phyloP scores from a whole-genome alignment of 2,797 vertebrate genomes.

The Melanotaenia pygmaea region DNA sequence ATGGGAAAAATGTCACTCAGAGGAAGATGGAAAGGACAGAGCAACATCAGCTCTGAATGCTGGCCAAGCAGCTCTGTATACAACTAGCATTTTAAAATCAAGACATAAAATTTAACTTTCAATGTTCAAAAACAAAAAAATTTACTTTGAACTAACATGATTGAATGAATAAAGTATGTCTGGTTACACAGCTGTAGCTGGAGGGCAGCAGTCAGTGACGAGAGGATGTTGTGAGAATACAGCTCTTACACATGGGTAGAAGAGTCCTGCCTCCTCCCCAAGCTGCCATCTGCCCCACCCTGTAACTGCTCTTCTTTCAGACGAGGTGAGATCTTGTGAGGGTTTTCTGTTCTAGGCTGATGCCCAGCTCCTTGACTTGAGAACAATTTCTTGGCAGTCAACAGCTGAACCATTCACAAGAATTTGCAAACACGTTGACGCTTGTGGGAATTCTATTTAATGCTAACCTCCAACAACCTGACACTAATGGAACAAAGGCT shows the following conservation, averaged over 20 bases:
- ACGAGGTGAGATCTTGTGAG: neutral
- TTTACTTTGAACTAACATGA: neutral
- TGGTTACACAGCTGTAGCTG: neutral
- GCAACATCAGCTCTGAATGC: neutral
- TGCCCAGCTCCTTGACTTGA: neutral
- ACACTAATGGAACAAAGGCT: constrained; percentile 10
- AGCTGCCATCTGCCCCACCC: constrained; percentile 7
- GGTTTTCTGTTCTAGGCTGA: neutral
- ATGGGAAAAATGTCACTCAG: neutral
- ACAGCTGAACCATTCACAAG: neutral
- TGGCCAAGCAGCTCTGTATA: neutral
- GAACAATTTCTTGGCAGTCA: neutral
- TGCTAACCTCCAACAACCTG: no score
- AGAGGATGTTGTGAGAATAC: constrained; percentile 11
- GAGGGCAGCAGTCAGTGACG: constrained; percentile 30
- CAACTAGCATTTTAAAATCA: neutral
- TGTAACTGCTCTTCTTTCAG: neutral
- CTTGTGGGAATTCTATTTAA: neutral
- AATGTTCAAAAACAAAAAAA: constrained; percentile 30
- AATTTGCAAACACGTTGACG: neutral
- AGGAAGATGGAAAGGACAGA: constrained; percentile 4
- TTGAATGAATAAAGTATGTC: constrained; percentile 13
- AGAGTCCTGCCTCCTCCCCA: constrained; percentile 1
- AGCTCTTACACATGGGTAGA: neutral
- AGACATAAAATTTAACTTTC: constrained; percentile 6